phyloP scores from a whole-genome alignment of 2,113 vertebrate genomes.

The Pseudorasbora parva region DNA sequence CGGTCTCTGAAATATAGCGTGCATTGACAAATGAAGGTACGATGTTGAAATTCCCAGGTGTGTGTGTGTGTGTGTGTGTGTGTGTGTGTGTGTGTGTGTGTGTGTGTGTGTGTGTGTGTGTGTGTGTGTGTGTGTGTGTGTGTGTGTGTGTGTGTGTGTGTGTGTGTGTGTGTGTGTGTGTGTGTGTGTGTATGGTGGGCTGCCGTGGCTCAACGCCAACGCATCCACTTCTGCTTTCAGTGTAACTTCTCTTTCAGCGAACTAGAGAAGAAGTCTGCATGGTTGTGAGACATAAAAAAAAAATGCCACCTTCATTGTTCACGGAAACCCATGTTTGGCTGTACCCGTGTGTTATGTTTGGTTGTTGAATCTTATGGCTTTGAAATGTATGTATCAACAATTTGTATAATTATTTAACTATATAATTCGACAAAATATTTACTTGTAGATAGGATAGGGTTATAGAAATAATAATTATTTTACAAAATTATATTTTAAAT shows the following conservation, averaged over 20 bases:
- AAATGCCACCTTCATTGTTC: background rate
- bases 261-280: conserved; percentile 63
- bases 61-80: conserved; percentile 27
- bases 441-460: background rate
- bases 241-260: conserved; percentile 71
- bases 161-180: conserved; percentile 30
- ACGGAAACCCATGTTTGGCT: background rate
- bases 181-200: conserved; percentile 43
- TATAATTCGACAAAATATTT: background rate
- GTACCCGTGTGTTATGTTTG: background rate
- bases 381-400: too few relatives aligned
- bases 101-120: conserved; percentile 21
- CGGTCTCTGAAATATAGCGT: background rate
- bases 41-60: conserved; percentile 25
- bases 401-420: background rate
- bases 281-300: conserved; percentile 20
- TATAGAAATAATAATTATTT: too few relatives aligned
- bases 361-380: too few relatives aligned
- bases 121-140: conserved; percentile 12
- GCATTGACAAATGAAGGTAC: background rate
- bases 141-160: conserved; percentile 26
- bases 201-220: conserved; percentile 24
- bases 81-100: conserved; percentile 21
- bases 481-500: background rate
- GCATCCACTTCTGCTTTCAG: conserved; percentile 75